Base-by-base conservation (phyloP, 1,140 invertebrate genomes). In the Liolophura sinensis region DNA sequence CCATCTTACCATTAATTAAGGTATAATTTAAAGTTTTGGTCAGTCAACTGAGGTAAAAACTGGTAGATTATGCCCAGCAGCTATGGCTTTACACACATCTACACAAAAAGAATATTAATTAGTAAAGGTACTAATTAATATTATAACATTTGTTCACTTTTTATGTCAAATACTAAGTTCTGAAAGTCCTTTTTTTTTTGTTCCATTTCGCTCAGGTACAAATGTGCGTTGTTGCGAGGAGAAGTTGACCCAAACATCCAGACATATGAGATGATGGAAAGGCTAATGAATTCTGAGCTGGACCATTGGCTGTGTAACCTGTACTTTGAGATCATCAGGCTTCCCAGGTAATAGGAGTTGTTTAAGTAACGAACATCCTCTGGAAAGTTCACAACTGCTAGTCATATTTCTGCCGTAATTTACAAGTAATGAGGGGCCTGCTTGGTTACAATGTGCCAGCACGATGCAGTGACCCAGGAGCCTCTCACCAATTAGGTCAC, bases 221-320 rank as follows among this genome's bases (percentile, higher is more conserved):
- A 75, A 59, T 71, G 73, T 54, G 78, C 79, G 5, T 71, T 83
- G 49, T 61, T 83, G 64, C 64, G 81, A 67, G 80, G 80, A n/a
- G 78, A 78, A 63, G 78, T 82, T 73, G 80, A 83, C 50, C 61
- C 64, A 14, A 50, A 68, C 40, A 73, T 83, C n/a, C 76, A 80
- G 54, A 83, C 80, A 68, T 77, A 82, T 68, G 78, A 81, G 54
- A 81, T 75, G 46, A 68, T 80, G 12, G 80, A 82, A 55, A 67
- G 78, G 55, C 62, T 82, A 5, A 79, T 82, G 56, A 72, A 80
- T 9, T 71, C 74, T 24, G 81, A 83, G 58, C 61, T 83, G n/a
- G 80, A 83, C 51, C 81, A 83, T 60, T 83, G 81, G 81, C 57
- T 83, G 65, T 78, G 77, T 67, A 83, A 83, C 65, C 64, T 80